Conservation (phyloP, 2,113 vertebrate species). For the Triplophysa tibetana region DNA sequence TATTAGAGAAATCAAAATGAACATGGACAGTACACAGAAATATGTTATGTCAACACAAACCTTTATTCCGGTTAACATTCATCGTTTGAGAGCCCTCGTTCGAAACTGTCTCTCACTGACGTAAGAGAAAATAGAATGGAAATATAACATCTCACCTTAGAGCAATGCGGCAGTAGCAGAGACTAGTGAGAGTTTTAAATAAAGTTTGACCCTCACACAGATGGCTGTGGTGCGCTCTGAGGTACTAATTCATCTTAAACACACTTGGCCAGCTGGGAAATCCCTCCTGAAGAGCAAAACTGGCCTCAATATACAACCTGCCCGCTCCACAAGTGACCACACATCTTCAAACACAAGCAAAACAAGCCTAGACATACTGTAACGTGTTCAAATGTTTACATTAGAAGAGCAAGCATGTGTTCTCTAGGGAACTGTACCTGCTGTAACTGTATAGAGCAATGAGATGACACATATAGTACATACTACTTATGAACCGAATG, state of each 20-base stretch:
- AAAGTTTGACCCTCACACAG: slow-evolving; percentile 21
- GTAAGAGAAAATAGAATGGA: not conserved
- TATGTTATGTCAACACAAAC: no score
- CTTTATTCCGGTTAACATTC: no score
- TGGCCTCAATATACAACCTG: slow-evolving; percentile 21
- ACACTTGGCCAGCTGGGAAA: slow-evolving; percentile 35
- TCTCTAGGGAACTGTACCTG: not conserved
- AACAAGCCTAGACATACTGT: not conserved
- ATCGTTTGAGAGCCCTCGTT: no score
- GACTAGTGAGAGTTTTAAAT: slow-evolving; percentile 30
- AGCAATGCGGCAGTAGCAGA: slow-evolving; percentile 4
- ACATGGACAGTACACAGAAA: no score
- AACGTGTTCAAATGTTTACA: slow-evolving; percentile 2
- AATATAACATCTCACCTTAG: not conserved
- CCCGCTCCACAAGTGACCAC: not conserved
- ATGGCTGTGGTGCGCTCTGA: slow-evolving; percentile 10
- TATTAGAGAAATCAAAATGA: no score
- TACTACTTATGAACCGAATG: not conserved
- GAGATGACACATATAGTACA: not conserved
- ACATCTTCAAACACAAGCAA: slow-evolving; percentile 63
- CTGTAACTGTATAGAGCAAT: not conserved
- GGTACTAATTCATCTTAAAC: slow-evolving; percentile 38
- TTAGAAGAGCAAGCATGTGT: not conserved
- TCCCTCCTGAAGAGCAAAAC: not conserved
- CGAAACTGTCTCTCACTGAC: no score